These are phyloP conservation scores for Phymastichus coffea DNA, from an alignment of 1,140 invertebrate genomes.

Conservation along the genomic window DNA sequence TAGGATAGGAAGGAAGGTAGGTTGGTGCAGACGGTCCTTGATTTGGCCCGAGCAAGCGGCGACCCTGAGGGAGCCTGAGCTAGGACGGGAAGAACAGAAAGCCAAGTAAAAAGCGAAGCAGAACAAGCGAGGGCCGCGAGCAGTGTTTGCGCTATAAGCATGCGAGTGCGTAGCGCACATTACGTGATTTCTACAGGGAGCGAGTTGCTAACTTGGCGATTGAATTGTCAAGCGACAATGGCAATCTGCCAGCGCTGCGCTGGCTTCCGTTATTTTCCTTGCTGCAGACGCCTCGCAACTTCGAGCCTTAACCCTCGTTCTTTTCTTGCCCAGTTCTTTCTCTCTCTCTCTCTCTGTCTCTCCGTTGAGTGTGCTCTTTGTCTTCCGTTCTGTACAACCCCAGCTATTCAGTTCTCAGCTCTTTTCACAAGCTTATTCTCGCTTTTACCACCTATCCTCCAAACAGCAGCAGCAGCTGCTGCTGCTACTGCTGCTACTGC, in stretches of 20 bases:
- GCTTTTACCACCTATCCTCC: no score
- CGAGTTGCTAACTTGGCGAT: conserved; percentile 54
- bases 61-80: no score
- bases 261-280: no score
- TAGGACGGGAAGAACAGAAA: no score
- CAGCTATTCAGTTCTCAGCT: neutral
- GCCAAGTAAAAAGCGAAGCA: no score
- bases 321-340: conserved; percentile 30
- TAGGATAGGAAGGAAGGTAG: no score
- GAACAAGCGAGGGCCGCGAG: no score
- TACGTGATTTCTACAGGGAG: conserved; percentile 57
- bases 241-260: conserved; percentile 54
- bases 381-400: neutral
- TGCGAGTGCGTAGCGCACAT: conserved; percentile 48
- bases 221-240: conserved; percentile 56
- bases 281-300: no score
- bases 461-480: no score
- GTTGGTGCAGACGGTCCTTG: no score
- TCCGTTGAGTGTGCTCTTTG: neutral
- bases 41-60: no score
- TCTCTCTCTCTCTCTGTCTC: neutral
- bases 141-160: neutral
- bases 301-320: conserved; percentile 19
- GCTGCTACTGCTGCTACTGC: no score
- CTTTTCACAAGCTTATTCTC: neutral